Percentiles rank a stretch among this genome's conserved stretches.
These are phyloP conservation scores for Volucella inanis DNA, from an alignment of 2,888 invertebrate genomes.

Conservation along the genomic window DNA sequence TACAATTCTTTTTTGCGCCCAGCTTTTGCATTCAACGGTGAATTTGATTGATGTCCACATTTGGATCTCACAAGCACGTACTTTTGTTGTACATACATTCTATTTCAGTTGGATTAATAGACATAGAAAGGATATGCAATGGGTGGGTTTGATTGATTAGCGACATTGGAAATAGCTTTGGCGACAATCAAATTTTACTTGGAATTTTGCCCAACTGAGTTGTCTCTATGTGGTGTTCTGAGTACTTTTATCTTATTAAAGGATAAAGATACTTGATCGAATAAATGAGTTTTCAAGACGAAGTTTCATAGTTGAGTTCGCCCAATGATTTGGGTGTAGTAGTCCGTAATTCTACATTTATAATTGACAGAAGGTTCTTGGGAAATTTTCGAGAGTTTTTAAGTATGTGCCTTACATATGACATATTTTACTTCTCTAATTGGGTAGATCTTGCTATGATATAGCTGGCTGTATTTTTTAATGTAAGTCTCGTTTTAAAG, in stretches of 20 bases:
- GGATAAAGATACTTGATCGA: slow-evolving; percentile 36
- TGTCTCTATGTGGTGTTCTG: slow-evolving; percentile 1
- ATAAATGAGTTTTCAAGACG: slow-evolving; percentile 28
- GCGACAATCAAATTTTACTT: slow-evolving; percentile 69
- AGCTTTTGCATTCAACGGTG: slow-evolving; percentile 67
- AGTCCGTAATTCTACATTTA: too few relatives aligned
- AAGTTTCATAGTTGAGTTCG: background rate
- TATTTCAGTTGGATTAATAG: slow-evolving; percentile 43
- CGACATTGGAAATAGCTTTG: slow-evolving; percentile 73
- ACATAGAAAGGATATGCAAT: slow-evolving; percentile 55
- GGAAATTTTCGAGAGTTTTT: too few relatives aligned
- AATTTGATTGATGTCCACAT: slow-evolving; percentile 73
- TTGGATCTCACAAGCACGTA: slow-evolving; percentile 70
- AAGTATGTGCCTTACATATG: too few relatives aligned
- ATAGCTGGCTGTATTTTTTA: too few relatives aligned
- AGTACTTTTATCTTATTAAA: slow-evolving; percentile 11
- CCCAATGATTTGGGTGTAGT: too few relatives aligned
- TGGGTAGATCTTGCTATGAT: too few relatives aligned
- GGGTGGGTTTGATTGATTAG: slow-evolving; percentile 71
- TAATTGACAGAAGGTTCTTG: too few relatives aligned
- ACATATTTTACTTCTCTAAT: too few relatives aligned
- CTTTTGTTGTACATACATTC: slow-evolving; percentile 22
- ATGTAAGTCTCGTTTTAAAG: too few relatives aligned
- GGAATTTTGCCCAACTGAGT: slow-evolving; percentile 61
- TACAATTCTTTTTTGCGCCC: slow-evolving; percentile 24